Base-by-base conservation (phyloP, 1,140 invertebrate genomes). In the Drosophila oshimai region DNA sequence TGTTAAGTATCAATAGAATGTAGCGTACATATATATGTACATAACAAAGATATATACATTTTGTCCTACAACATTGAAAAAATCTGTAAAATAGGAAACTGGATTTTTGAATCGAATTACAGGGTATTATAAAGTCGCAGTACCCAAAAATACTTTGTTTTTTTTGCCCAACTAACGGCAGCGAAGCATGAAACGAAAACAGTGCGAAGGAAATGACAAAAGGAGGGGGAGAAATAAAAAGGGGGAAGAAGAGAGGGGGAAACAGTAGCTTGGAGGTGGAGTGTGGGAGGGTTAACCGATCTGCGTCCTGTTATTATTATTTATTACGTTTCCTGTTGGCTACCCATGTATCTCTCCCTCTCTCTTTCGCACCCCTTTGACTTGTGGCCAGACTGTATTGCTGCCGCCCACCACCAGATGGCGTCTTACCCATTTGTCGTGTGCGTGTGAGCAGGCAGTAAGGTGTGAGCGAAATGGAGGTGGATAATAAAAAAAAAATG, bases 151-250 rank as follows among this genome's bases (percentile, higher is more conserved):
- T 10, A n/a, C 24, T 22, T 33, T 20, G 29, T 22, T 24, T 33
- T 33, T 7, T 10, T 60, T 12, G 20, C 9, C n/a, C 15, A 36
- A 26, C 41, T 50, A 74, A 74, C 44, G 18, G 46, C 80, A 87
- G 51, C 49, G 65, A 67, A 64, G 71, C 81, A 73, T 86, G 76
- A 86, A 86, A 76, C 70, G 31, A 64, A 84, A 74, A 61, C 37
- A 33, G 50, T 31, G 42, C 42, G 12, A 31, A 55, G 60, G 41
- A 81, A 81, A 72, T 81, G 73, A 71, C 24, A 69, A 37, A 51
- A 22, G 10, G 9, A 29, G 33, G 15, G 37, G 13, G 65, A 26
- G 18, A 6, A 24, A 47, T 20, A 18, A 24, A 22, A 58, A 26
- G 20, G 28, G 18, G 5, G n/a, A 42, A n/a, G 15, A 5, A 18